phyloP scores from a whole-genome alignment of 23 tunicate species.

The Botrylloides violaceus region DNA sequence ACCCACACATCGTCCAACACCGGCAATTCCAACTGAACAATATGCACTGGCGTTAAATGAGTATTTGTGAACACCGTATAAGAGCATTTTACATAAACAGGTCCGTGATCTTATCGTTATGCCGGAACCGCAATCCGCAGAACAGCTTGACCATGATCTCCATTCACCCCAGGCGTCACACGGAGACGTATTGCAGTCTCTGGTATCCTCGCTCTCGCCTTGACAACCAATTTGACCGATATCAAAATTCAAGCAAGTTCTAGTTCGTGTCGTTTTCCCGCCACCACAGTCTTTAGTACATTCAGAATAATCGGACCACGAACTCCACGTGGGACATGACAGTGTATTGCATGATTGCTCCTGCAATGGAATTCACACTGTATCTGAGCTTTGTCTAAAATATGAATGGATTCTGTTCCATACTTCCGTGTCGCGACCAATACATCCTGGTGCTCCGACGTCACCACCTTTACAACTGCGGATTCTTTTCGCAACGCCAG shows the following conservation, averaged over 20 bases:
- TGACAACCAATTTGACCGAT: slow-evolving; percentile 6
- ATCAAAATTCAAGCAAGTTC: slow-evolving; percentile 10
- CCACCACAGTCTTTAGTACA: slow-evolving; percentile 17
- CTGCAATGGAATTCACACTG: background rate
- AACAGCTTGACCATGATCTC: slow-evolving; percentile 6
- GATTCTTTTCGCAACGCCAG: slow-evolving; percentile 7
- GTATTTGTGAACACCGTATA: no score
- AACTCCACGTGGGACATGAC: slow-evolving; percentile 15
- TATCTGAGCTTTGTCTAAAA: background rate
- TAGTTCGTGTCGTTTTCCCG: slow-evolving; percentile 1
- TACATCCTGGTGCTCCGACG: slow-evolving; percentile 19
- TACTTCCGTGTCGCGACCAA: slow-evolving; percentile 20
- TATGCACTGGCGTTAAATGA: background rate
- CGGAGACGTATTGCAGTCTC: background rate
- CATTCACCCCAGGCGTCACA: slow-evolving; percentile 14
- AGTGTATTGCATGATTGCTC: slow-evolving; percentile 17
- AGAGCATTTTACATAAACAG: slow-evolving; percentile 6
- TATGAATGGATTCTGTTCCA: background rate
- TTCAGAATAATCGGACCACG: slow-evolving; percentile 16
- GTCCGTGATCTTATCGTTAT: slow-evolving; percentile 8
- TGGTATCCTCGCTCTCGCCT: background rate
- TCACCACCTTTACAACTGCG: slow-evolving; percentile 19
- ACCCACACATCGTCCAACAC: slow-evolving; percentile 13
- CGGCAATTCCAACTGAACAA: slow-evolving; percentile 12
- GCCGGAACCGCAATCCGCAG: slow-evolving; percentile 19